phyloP scores from a whole-genome alignment of 2,797 vertebrate species.

The Psittacula echo region DNA sequence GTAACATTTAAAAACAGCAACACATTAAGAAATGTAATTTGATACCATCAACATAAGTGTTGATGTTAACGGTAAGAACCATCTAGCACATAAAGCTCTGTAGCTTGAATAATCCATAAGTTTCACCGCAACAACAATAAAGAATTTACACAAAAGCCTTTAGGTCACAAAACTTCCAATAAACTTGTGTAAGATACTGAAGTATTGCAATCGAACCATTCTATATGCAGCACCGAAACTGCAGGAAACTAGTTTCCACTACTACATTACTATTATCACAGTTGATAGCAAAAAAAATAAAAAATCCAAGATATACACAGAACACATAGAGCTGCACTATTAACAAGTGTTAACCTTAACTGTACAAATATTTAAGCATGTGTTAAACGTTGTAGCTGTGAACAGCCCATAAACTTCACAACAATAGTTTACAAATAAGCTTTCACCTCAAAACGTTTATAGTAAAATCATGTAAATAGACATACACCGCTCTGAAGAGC shows the following conservation, averaged over 20 bases:
- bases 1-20: not conserved
- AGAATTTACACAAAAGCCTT: not conserved
- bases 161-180: not conserved
- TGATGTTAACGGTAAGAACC: not conserved
- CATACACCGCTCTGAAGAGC: rapidly evolving
- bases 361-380: not conserved
- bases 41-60: not conserved
- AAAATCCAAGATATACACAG: not conserved
- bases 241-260: not conserved
- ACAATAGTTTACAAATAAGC: not conserved
- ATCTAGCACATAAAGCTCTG: not conserved
- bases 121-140: not conserved
- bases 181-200: not conserved
- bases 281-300: not conserved
- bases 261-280: not conserved
- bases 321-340: not conserved
- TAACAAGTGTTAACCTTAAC: not conserved
- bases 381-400: rapidly evolving
- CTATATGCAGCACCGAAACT: not conserved
- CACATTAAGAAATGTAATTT: not conserved
- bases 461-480: rapidly evolving
- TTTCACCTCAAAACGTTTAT: not conserved
- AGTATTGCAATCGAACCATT: not conserved
- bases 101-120: not conserved
- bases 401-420: not conserved